These are phyloP conservation scores for Hippoglossus hippoglossus DNA, from an alignment of 2,797 vertebrate species.

Conservation along the genomic window DNA sequence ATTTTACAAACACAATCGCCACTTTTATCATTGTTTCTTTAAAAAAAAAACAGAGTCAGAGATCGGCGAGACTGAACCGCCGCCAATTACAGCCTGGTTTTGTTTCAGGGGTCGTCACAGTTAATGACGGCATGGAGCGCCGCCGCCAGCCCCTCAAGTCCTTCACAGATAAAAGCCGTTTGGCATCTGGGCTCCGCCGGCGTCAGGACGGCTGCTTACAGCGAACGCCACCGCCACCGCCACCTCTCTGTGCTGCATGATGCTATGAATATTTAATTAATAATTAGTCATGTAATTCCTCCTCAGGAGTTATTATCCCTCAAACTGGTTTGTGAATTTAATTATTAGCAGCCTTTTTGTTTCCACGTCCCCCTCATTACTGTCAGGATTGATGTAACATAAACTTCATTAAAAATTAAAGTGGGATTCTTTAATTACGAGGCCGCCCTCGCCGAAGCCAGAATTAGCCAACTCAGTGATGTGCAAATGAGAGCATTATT, in stretches of 20 bases:
- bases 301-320: constrained; percentile 99
- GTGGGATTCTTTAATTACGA: constrained; percentile 98
- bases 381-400: constrained; percentile 99
- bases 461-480: constrained; percentile 99
- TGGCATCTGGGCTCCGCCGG: constrained; percentile 44
- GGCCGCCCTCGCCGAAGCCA: constrained; percentile 95
- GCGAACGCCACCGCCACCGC: background rate
- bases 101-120: constrained; percentile 36
- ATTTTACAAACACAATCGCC: too few species aligned
- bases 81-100: constrained; percentile 28
- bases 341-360: constrained; percentile 99
- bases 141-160: constrained; percentile 31
- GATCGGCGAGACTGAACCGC: background rate
- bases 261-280: constrained; percentile 99
- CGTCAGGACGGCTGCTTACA: constrained; percentile 16
- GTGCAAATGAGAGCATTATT: constrained; percentile 99
- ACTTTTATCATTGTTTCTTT: too few species aligned
- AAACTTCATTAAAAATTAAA: constrained; percentile 99
- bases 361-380: constrained; percentile 97
- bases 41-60: background rate
- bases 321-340: constrained; percentile 99
- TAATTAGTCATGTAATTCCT: constrained; percentile 99
- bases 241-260: constrained; percentile 6
- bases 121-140: constrained; percentile 39
- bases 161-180: constrained; percentile 51